These are phyloP conservation scores for Amorpha juglandis DNA, from an alignment of 2,888 invertebrate genomes.

Conservation along the genomic window DNA sequence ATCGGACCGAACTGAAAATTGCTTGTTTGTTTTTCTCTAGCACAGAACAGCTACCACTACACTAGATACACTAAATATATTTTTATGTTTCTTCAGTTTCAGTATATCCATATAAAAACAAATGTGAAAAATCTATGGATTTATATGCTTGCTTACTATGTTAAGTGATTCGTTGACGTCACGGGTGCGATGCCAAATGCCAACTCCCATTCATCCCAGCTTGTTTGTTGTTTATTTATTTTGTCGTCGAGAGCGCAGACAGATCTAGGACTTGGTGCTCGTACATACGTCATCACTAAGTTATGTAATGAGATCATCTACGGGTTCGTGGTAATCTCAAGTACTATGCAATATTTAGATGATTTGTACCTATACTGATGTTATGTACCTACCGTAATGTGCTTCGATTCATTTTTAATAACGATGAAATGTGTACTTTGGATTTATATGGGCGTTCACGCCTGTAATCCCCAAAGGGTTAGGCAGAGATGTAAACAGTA, in stretches of 20 bases:
- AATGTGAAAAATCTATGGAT: no score
- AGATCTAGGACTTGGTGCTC: not conserved
- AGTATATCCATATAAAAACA: no score
- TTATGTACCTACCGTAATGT: not conserved
- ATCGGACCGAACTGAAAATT: no score
- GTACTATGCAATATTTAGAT: constrained; percentile 8
- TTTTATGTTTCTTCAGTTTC: no score
- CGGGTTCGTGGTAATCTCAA: constrained; percentile 12
- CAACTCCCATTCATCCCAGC: not conserved
- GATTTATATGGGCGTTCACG: no score
- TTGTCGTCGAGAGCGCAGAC: not conserved
- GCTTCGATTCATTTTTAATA: constrained; percentile 6
- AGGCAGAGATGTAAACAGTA: no score
- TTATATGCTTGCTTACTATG: no score
- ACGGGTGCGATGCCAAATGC: not conserved
- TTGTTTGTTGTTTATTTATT: constrained; percentile 16
- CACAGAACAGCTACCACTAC: no score
- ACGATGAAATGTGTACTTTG: not conserved
- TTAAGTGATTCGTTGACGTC: constrained; percentile 2
- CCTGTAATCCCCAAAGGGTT: no score
- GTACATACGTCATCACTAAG: constrained; percentile 14
- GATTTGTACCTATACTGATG: not conserved
- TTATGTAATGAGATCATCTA: constrained; percentile 20
- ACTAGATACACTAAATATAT: no score
- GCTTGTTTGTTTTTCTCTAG: no score